phyloP scores from a whole-genome alignment of 2,113 vertebrate species.

The Hemichromis elongatus region DNA sequence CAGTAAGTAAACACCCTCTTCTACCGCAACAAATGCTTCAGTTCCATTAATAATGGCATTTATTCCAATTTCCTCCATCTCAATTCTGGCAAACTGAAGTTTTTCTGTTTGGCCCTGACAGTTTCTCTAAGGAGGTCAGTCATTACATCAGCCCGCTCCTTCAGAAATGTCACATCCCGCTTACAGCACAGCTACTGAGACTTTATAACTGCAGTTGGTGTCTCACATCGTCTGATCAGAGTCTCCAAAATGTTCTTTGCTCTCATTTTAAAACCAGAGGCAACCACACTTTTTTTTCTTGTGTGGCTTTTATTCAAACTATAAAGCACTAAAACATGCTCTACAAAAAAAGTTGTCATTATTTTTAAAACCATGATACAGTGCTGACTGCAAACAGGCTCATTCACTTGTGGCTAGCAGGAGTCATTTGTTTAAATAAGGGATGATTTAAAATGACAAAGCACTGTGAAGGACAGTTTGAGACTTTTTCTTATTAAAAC shows the following conservation, averaged over 20 bases:
- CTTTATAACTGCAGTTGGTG: not conserved
- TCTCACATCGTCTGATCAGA: not conserved
- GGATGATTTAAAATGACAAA: not conserved
- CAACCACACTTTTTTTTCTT: not conserved
- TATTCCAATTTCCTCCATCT: not conserved
- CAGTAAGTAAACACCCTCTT: not conserved
- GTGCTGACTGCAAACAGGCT: not conserved
- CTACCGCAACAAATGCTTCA: not conserved
- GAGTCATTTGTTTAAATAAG: slow-evolving; percentile 8
- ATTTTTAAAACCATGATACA: not conserved
- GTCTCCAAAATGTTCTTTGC: not conserved
- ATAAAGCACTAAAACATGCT: not conserved
- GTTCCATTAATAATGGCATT: not conserved
- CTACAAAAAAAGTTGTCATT: not conserved
- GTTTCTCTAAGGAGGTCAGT: not conserved
- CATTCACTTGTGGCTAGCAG: not conserved
- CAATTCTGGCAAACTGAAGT: not conserved
- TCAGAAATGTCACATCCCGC: not conserved
- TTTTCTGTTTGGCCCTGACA: not conserved
- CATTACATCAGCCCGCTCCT: not conserved
- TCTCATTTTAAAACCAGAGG: not conserved
- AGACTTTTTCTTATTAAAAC: not conserved
- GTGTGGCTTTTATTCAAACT: not conserved
- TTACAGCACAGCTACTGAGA: not conserved
- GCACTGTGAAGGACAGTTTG: not conserved